These are phyloP conservation scores for Eilema sororculum DNA, from an alignment of 2,888 invertebrate species.

Conservation along the genomic window DNA sequence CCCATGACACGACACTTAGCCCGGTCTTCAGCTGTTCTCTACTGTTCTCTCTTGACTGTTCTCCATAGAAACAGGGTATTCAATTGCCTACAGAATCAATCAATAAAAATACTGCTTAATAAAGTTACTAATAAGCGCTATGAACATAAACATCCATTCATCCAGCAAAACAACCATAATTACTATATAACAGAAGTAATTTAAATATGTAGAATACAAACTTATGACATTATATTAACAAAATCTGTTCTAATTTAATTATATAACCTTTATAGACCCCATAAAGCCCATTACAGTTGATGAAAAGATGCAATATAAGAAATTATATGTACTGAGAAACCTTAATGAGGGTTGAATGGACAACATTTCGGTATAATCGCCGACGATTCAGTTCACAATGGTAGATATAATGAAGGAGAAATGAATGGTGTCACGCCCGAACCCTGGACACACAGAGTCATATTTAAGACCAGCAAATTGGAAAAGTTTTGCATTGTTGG, in stretches of 20 bases:
- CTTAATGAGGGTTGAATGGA: slow-evolving; percentile 52
- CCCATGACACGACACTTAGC: too few relatives aligned
- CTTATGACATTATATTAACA: background rate
- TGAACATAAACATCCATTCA: too few relatives aligned
- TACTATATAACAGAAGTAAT: too few relatives aligned
- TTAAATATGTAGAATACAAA: background rate
- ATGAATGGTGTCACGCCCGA: slow-evolving; percentile 51
- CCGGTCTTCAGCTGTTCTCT: too few relatives aligned
- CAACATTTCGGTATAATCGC: slow-evolving; percentile 62
- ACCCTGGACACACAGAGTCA: slow-evolving; percentile 39
- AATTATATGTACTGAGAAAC: slow-evolving; percentile 45
- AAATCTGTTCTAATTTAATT: slow-evolving; percentile 1
- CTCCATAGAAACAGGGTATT: too few relatives aligned
- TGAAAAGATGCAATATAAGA: slow-evolving; percentile 60
- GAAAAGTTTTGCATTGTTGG: background rate
- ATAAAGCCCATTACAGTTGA: slow-evolving; percentile 3
- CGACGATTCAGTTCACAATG: slow-evolving; percentile 59
- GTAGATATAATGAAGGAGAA: slow-evolving; percentile 60
- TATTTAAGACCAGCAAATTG: slow-evolving; percentile 6
- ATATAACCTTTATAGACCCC: slow-evolving; percentile 1
- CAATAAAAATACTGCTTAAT: too few relatives aligned
- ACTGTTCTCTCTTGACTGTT: too few relatives aligned
- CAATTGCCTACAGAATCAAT: too few relatives aligned
- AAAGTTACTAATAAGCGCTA: too few relatives aligned
- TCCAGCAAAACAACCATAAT: too few relatives aligned